Evolutionary conservation across 1,140 invertebrate species (phyloP), one percentile per base, ranked within the genome.

Genomic region (Planococcus citri): DNA sequence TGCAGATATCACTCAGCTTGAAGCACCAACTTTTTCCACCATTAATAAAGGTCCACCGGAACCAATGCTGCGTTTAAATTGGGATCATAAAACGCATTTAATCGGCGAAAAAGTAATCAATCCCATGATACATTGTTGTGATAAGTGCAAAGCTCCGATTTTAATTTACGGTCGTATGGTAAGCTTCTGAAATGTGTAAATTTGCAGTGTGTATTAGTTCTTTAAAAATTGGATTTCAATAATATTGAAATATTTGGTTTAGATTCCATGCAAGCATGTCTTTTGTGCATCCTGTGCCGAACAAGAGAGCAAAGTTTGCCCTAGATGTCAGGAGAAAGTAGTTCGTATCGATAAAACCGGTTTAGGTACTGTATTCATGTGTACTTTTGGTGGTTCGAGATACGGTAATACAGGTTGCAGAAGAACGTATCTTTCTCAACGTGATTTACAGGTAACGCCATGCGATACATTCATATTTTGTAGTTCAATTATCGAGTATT

Each of bases 191-290:
- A n/a, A n/a, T n/a, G n/a, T n/a, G n/a, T n/a, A n/a, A n/a, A n/a
- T n/a, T n/a, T n/a, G n/a, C n/a, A n/a, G n/a, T n/a, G n/a, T n/a
- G n/a, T n/a, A n/a, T n/a, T n/a, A n/a, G n/a, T n/a, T n/a, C n/a
- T n/a, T n/a, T n/a, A n/a, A n/a, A n/a, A n/a, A n/a, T n/a, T n/a
- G n/a, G n/a, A n/a, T n/a, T n/a, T n/a, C n/a, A n/a, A n/a, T n/a
- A n/a, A n/a, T n/a, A n/a, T n/a, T 33, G 29, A 33, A 33, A n/a
- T n/a, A 6, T 33, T 33, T 12, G 12, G 4, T 33, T 6, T 79
- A 94, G 91, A 94, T 96, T 79, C 94, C 94, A 38, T 97, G 94
- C 77, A 96, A 96, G 78, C 94, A 97, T 83, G 92, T 96, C 10
- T 96, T 96, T 78, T 97, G 94, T 76, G 83, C 94, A 51, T 86